Evolutionary conservation across 2,113 vertebrate species (phyloP), one percentile per base, ranked within the genome.

Genomic region (Neolamprologus tretocephalus): DNA sequence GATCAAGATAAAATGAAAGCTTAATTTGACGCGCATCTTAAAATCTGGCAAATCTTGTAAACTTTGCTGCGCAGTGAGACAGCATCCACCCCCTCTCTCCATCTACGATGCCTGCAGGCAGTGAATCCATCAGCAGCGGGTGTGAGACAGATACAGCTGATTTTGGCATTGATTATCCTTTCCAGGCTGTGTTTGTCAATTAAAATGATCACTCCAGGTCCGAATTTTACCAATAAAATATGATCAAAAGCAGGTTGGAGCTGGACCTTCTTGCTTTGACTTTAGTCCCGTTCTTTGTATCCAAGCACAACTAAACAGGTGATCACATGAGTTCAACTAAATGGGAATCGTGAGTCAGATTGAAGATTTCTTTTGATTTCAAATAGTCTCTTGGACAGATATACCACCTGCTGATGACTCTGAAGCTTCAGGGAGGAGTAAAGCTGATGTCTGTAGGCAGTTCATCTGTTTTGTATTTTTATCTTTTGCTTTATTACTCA

Each of bases 381-480:
- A 75, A 75, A 75, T 31, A 7, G 9, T 75, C 23, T 31, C 45
- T 49, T 31, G 42, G 42, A 19, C 23, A 31, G 45, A 78, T 49
- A 7, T 7, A 28, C 23, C 45, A 31, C 42, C 26, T 26, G 26
- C 42, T n/a, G 42, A 31, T 78, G 16, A 2, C 73, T 49, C 42
- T 31, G 16, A 31, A 49, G 26, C 10, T 51, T 33, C 47, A 78
- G 26, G 26, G 23, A 33, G 45, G 16, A 13, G 33, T 54, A 81
- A 58, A 45, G 10, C 28, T 33, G 40, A 51, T 10, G 17, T 61
- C 71, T 40, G 31, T 80, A 57, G 73, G n/a, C 45, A 55, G 78
- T 61, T 85, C 63, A 89, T 91, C 82, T 78, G 71, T 49, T 78
- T 51, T 79, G 55, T 83, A 80, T 89, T 88, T 79, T 26, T 92